phyloP scores from a whole-genome alignment of 2,113 vertebrate genomes.

The Hylia prasina region DNA sequence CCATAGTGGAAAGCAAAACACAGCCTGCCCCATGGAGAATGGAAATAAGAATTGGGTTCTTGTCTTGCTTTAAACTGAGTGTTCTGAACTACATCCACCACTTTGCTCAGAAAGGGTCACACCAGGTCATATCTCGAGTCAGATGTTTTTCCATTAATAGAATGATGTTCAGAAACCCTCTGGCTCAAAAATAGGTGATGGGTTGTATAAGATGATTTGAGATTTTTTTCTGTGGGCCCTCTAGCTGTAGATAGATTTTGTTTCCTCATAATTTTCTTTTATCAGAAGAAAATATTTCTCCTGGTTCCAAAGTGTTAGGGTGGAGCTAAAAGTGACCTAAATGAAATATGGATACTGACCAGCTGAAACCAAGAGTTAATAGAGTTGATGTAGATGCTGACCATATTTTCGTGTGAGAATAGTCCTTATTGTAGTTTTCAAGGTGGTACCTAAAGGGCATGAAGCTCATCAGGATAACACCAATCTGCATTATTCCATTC shows the following conservation, averaged over 20 bases:
- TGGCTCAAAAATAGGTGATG: background rate
- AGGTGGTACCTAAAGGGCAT: background rate
- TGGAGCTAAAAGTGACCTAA: background rate
- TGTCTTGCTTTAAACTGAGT: background rate
- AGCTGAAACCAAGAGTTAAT: background rate
- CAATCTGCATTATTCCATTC: background rate
- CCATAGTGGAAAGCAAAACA: background rate
- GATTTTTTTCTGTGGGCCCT: background rate
- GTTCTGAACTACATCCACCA: background rate
- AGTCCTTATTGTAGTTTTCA: background rate
- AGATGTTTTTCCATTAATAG: background rate
- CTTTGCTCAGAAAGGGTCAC: background rate
- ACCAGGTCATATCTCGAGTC: background rate
- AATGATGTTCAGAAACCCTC: background rate
- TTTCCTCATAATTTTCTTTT: background rate
- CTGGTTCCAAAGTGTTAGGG: background rate
- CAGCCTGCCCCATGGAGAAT: background rate
- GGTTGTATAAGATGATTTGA: background rate
- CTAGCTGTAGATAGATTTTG: background rate
- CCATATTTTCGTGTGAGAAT: background rate
- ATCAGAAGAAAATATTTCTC: background rate
- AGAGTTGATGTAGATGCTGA: background rate
- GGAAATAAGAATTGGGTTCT: background rate
- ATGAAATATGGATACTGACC: background rate
- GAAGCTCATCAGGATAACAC: rapidly evolving